Conservation (phyloP, 1,140 invertebrate genomes). For the Cryptotermes secundus region DNA sequence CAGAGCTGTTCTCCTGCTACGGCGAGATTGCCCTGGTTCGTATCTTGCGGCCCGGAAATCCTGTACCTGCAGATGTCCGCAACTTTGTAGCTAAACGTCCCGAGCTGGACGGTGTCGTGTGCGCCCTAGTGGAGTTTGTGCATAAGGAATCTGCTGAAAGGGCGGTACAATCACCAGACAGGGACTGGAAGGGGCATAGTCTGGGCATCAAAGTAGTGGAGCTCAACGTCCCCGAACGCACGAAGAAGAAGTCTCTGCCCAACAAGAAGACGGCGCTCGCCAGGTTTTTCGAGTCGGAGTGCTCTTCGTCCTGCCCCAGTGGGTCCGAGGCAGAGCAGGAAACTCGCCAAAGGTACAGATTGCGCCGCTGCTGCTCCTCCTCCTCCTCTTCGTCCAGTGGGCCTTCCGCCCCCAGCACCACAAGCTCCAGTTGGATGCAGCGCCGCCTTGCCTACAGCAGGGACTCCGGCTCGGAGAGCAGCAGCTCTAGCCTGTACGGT, state of each 20-base stretch:
- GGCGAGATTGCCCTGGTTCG: constrained; percentile 86
- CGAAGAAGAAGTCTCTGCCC: constrained; percentile 43
- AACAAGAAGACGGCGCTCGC: constrained; percentile 45
- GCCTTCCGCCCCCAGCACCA: neutral
- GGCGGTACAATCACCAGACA: constrained; percentile 68
- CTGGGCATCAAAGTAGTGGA: constrained; percentile 52
- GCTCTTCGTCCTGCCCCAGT: constrained; percentile 63
- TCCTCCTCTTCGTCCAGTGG: constrained; percentile 29
- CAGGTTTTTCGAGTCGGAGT: constrained; percentile 42
- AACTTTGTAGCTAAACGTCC: constrained; percentile 88
- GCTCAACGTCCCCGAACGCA: constrained; percentile 43
- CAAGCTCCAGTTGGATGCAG: neutral
- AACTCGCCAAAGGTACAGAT: constrained; percentile 42
- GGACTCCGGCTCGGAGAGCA: constrained; percentile 16
- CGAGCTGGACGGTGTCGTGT: constrained; percentile 79
- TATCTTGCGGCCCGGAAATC: constrained; percentile 81
- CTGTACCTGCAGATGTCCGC: constrained; percentile 82
- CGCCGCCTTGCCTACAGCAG: neutral
- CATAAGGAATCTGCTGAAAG: constrained; percentile 79
- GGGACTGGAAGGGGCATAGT: constrained; percentile 78
- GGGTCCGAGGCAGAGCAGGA: constrained; percentile 67
- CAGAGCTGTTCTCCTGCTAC: constrained; percentile 81
- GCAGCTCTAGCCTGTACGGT: constrained; percentile 13
- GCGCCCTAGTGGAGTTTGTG: constrained; percentile 87
- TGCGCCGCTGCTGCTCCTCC: constrained; percentile 23